Percentiles rank a stretch among this genome's conserved stretches.
Evolutionary conservation across 1,140 invertebrate genomes (phyloP).

Genomic region (Drosophila subobscura): DNA sequence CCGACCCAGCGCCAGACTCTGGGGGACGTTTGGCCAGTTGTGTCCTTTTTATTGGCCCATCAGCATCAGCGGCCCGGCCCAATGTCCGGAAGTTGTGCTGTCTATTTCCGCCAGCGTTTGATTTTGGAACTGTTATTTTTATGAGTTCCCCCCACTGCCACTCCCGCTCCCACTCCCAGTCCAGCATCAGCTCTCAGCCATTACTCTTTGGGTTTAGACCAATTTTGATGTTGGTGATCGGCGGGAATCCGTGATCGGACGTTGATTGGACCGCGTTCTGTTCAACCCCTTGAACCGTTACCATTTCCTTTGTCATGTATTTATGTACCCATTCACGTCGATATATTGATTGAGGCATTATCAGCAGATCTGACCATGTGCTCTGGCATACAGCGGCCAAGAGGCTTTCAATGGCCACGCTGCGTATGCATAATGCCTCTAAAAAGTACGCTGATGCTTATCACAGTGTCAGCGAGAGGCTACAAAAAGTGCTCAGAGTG

Average conservation of each 20-base stretch:
- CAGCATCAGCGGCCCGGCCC: slow-evolving; percentile 27
- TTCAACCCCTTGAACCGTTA: slow-evolving; percentile 6
- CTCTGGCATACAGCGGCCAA: slow-evolving; percentile 16
- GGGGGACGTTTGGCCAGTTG: slow-evolving; percentile 75
- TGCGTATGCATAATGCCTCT: slow-evolving; percentile 64
- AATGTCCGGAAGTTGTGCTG: slow-evolving; percentile 67
- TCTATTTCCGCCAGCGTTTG: slow-evolving; percentile 72
- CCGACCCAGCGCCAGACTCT: slow-evolving; percentile 43
- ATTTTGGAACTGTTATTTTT: slow-evolving; percentile 72
- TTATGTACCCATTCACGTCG: slow-evolving; percentile 14
- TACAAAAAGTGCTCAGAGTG: slow-evolving; percentile 26
- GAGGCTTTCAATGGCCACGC: slow-evolving; percentile 35
- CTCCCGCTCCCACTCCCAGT: neutral
- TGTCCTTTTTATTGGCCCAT: slow-evolving; percentile 74
- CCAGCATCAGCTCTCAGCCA: slow-evolving; percentile 14
- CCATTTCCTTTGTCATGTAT: neutral
- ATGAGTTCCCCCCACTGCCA: slow-evolving; percentile 24
- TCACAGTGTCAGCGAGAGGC: slow-evolving; percentile 55
- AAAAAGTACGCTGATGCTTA: slow-evolving; percentile 68
- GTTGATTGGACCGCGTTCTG: neutral
- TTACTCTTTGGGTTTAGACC: slow-evolving; percentile 16
- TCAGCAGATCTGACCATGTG: slow-evolving; percentile 25
- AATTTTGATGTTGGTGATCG: slow-evolving; percentile 31
- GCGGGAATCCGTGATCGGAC: too few relatives aligned
- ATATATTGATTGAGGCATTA: slow-evolving; percentile 42